Conservation (phyloP, 2,888 invertebrate genomes). For the Endomychus coccineus region DNA sequence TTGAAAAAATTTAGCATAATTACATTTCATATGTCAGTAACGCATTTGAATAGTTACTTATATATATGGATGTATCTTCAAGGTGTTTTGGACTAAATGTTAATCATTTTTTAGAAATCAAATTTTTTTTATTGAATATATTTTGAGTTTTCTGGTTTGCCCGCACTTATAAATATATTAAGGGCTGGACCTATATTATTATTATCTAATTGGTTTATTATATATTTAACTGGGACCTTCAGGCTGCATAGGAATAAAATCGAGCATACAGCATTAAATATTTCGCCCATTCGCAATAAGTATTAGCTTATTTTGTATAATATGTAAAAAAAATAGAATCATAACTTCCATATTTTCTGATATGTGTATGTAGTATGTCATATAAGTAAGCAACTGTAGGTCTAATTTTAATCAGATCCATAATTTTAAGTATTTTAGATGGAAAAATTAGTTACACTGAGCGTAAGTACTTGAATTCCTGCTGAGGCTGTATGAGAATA, state of each 20-base stretch:
- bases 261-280: slow-evolving; percentile 20
- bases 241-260: slow-evolving; percentile 22
- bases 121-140: no score
- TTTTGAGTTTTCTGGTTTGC: not conserved
- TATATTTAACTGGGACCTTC: slow-evolving; percentile 14
- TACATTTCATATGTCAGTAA: no score
- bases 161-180: not conserved
- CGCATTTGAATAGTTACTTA: no score
- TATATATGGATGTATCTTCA: no score
- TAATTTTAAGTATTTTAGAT: slow-evolving; percentile 29
- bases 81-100: no score
- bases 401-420: slow-evolving; percentile 23
- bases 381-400: slow-evolving; percentile 27
- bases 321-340: slow-evolving; percentile 16
- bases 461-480: slow-evolving; percentile 8
- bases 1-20: no score
- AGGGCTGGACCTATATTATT: slow-evolving; percentile 3
- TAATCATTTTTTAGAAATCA: no score
- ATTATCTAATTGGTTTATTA: slow-evolving; percentile 5
- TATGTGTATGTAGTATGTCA: slow-evolving; percentile 26
- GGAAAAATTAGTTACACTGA: slow-evolving; percentile 25
- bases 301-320: slow-evolving; percentile 29
- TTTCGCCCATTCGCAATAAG: slow-evolving; percentile 37
- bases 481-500: no score
- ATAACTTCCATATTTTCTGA: slow-evolving; percentile 29